A percentile compares a stretch with the other conserved stretches of the same genome.
These are phyloP conservation scores for Polydrusus tereticollis DNA, from an alignment of 2,888 invertebrate genomes.

Conservation along the genomic window DNA sequence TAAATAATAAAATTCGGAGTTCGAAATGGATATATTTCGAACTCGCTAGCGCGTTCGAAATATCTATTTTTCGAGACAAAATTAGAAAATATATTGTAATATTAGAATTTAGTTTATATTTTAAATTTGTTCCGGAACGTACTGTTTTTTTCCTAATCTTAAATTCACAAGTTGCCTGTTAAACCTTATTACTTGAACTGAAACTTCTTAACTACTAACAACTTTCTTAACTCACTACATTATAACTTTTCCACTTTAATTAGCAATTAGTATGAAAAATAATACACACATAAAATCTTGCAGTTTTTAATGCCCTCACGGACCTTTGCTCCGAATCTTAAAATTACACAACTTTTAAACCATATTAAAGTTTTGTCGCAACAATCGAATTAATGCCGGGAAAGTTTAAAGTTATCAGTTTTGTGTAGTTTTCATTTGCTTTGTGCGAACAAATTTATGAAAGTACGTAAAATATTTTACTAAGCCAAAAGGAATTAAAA, in stretches of 20 bases:
- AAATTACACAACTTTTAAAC: conserved; percentile 32
- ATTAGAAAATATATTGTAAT: no score
- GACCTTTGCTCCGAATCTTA: conserved; percentile 25
- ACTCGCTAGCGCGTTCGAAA: no score
- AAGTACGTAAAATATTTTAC: no score
- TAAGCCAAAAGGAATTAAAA: no score
- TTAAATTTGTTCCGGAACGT: no score
- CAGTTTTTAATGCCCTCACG: conserved; percentile 31
- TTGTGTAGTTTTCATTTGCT: neutral
- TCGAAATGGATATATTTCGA: no score
- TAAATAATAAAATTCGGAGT: no score
- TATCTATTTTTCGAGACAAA: no score
- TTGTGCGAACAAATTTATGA: neutral
- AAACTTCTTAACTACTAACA: conserved; percentile 28
- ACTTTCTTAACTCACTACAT: conserved; percentile 22
- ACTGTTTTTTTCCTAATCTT: neutral
- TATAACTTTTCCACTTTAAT: conserved; percentile 31
- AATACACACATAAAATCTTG: conserved; percentile 29
- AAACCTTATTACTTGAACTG: conserved; percentile 10
- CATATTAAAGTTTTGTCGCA: conserved; percentile 38
- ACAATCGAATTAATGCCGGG: conserved; percentile 3
- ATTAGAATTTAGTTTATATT: no score
- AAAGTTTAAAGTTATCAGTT: neutral
- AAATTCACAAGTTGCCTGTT: neutral
- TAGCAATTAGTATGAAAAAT: conserved; percentile 31